A percentile compares a stretch with the other conserved stretches of the same genome.
phyloP scores from a whole-genome alignment of 2,113 vertebrate genomes.

The Sminthopsis crassicaudata region DNA sequence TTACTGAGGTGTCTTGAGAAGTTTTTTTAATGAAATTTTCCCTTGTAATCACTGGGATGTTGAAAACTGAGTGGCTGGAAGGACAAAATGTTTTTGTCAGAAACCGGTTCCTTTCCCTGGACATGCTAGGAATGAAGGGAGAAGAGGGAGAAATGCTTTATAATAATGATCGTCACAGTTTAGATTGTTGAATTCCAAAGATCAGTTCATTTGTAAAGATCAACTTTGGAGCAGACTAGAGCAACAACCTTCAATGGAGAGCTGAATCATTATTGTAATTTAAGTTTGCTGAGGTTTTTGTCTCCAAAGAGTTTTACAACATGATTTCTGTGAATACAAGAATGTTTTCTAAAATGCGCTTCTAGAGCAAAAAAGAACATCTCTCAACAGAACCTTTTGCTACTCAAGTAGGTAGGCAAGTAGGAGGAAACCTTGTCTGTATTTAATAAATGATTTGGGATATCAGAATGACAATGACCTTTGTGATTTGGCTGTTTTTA shows the following conservation, averaged over 20 bases:
- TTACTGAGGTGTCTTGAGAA: background rate
- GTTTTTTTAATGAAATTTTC: background rate
- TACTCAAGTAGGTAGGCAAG: background rate
- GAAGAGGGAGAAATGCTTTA: background rate
- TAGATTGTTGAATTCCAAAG: background rate
- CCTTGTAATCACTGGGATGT: background rate
- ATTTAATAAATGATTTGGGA: background rate
- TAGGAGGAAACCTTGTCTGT: background rate
- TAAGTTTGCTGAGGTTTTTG: background rate
- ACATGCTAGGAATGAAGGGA: background rate
- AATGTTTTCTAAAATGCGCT: background rate
- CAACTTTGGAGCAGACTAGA: background rate
- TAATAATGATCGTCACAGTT: background rate
- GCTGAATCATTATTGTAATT: background rate
- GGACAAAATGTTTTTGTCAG: background rate
- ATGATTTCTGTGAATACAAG: background rate
- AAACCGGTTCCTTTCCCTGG: background rate
- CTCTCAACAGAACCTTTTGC: background rate
- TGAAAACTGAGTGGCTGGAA: background rate
- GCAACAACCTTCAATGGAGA: background rate
- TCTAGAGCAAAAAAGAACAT: background rate
- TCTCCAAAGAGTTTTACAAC: background rate
- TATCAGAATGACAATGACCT: background rate
- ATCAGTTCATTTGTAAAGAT: background rate
- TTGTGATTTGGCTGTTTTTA: background rate